Evolutionary conservation across 2,113 vertebrate species (phyloP), one percentile per base, ranked within the genome.

Genomic region (Triplophysa tibetana): DNA sequence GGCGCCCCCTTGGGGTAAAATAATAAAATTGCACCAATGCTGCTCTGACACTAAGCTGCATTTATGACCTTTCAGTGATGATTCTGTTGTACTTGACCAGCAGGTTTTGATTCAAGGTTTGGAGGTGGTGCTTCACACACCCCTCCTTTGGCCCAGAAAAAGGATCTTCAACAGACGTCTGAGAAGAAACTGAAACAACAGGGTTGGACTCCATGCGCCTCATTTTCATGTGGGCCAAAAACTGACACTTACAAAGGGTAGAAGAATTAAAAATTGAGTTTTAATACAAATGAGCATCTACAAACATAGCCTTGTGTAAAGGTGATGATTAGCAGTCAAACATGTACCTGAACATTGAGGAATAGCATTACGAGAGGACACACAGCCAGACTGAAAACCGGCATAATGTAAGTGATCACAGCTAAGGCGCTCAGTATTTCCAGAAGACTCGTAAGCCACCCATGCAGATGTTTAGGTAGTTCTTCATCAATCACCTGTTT

Each of bases 21-120:
- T 52, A 16, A 16, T 14, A 52, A 45, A 2, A 45, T 45, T 58
- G n/a, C 54, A 58, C 4, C 54, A 70, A 10, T 21, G 23, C 7
- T 61, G 38, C 54, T 21, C 21, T 16, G 3, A 75, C 16, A 62
- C 43, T 45, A 64, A 24, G 26, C 21, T 3, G 1, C 0, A 12
- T n/a, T 23, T 61, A 65, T 69, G 83, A 93, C 90, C 90, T 88
- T 81, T 89, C 90, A 67, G 88, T 86, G 80, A 91, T 89, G 24
- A 90, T 80, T 0, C 83, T 90, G 82, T 92, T 92, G 82, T 92
- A 92, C 85, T 88, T 90, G 73, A 88, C 92, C 80, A 92, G 77
- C 33, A 91, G 73, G 48, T 90, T 89, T 75, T 93, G 89, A 81
- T 90, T 89, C 10, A 90, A 52, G 23, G 87, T 63, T 54, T 89